Evolutionary conservation across 2,888 invertebrate genomes (phyloP).

Genomic region (Branchipolynoe longqiensis): DNA sequence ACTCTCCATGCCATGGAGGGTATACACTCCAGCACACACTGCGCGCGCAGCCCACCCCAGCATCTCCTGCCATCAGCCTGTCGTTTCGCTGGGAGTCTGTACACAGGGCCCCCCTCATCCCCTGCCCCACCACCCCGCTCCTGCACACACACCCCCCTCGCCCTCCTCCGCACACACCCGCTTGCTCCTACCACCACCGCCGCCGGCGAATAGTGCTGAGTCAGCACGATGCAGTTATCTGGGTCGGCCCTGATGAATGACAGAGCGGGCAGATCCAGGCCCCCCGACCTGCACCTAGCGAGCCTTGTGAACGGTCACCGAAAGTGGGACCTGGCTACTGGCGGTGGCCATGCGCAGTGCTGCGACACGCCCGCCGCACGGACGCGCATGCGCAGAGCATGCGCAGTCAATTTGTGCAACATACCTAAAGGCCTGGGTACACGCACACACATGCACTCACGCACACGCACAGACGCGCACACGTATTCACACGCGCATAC

Average conservation of each 20-base stretch:
- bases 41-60: too few species aligned
- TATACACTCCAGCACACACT: too few species aligned
- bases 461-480: too few species aligned
- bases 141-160: background rate
- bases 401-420: too few species aligned
- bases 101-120: background rate
- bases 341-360: background rate
- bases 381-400: too few species aligned
- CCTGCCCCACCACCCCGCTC: background rate
- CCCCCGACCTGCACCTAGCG: background rate
- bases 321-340: conserved; percentile 10
- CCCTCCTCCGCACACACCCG: background rate
- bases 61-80: too few species aligned
- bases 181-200: background rate
- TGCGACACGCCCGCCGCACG: background rate
- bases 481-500: too few species aligned
- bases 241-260: conserved; percentile 8
- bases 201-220: background rate
- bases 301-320: conserved; percentile 2
- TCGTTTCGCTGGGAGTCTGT: too few species aligned
- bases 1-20: too few species aligned
- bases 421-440: too few species aligned
- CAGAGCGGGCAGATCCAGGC: background rate
- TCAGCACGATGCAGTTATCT: conserved; percentile 34
- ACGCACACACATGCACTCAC: too few species aligned